These are phyloP conservation scores for Sporophila hypoxantha DNA, from an alignment of 2,113 vertebrate genomes.

Conservation along the genomic window DNA sequence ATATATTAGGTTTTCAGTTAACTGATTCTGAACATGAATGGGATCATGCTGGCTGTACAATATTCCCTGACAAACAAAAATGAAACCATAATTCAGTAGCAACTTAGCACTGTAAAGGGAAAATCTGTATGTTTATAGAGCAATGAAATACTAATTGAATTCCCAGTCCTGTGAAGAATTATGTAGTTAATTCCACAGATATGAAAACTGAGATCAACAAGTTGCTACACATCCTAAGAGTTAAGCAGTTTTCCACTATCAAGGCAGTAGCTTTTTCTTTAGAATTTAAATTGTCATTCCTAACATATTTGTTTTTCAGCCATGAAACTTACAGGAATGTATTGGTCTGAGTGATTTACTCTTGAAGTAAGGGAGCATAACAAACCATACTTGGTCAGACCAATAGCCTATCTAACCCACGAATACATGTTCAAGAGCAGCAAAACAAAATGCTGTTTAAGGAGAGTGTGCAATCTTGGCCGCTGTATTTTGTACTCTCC, in stretches of 20 bases:
- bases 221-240: neutral
- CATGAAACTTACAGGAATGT: neutral
- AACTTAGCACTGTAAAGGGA: neutral
- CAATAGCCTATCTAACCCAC: neutral
- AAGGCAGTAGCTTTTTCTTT: neutral
- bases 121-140: neutral
- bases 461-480: neutral
- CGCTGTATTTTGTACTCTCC: neutral
- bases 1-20: neutral
- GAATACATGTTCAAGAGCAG: neutral
- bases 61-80: neutral
- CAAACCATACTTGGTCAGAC: neutral
- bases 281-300: neutral
- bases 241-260: neutral
- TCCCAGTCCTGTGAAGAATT: neutral
- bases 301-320: neutral
- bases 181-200: neutral
- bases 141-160: neutral
- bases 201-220: neutral
- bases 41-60: neutral
- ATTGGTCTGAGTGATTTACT: neutral
- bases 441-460: neutral
- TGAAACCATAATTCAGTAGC: neutral
- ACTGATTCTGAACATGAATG: neutral
- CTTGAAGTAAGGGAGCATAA: neutral